Conservation (phyloP, 2,113 vertebrate genomes). For the Aldabrachelys gigantea region DNA sequence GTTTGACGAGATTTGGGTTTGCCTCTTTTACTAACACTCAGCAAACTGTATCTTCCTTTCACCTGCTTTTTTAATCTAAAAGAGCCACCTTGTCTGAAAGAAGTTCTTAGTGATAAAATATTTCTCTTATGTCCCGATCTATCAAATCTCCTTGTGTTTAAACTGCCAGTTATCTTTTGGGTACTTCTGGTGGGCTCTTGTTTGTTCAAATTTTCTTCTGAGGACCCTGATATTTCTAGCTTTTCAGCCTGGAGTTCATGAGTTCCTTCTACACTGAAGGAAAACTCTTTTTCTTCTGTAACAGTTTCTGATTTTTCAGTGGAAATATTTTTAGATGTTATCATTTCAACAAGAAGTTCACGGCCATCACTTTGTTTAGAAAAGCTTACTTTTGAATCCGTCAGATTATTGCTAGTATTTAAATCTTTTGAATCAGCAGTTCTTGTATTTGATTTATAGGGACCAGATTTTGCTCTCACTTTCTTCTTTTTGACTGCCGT, state of each 20-base stretch:
- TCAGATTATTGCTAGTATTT: background rate
- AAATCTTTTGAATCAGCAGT: constrained; percentile 45
- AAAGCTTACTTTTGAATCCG: constrained; percentile 31
- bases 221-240: constrained; percentile 3
- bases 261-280: constrained; percentile 6
- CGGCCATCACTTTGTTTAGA: constrained; percentile 3
- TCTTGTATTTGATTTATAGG: constrained; percentile 52
- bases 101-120: constrained; percentile 20
- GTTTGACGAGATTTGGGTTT: constrained; percentile 43
- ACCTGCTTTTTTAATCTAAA: constrained; percentile 75
- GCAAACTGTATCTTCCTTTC: constrained; percentile 75
- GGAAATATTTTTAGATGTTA: constrained; percentile 7
- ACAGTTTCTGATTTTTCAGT: background rate
- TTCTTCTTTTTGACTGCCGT: constrained; percentile 46
- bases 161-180: constrained; percentile 18
- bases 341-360: constrained; percentile 57
- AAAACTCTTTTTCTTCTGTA: background rate
- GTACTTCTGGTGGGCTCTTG: background rate
- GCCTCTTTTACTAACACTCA: constrained; percentile 71
- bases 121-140: constrained; percentile 62
- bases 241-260: constrained; percentile 14
- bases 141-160: constrained; percentile 29
- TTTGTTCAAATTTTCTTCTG: constrained; percentile 21
- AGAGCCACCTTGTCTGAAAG: constrained; percentile 64
- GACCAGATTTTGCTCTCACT: constrained; percentile 41